Percentiles rank a stretch among this genome's conserved stretches.
phyloP scores from a whole-genome alignment of 2,888 invertebrate species.

The Barypeithes pellucidus region DNA sequence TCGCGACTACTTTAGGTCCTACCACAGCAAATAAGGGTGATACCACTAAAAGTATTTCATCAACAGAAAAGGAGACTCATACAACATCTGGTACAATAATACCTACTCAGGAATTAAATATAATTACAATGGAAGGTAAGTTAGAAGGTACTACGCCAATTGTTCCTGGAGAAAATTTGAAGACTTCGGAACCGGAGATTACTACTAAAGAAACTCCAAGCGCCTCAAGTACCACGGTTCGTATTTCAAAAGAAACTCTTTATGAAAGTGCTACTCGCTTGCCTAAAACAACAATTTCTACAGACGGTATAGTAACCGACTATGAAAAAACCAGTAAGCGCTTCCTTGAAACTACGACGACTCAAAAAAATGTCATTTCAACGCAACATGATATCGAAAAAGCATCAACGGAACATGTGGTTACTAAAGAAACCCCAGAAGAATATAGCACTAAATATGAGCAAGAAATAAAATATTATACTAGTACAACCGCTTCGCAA shows the following conservation, averaged over 20 bases:
- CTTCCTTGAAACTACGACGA: background rate
- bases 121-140: constrained; percentile 36
- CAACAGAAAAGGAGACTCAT: background rate
- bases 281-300: constrained; percentile 47
- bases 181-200: constrained; percentile 1
- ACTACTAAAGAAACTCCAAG: background rate
- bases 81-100: constrained; percentile 2
- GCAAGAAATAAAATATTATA: background rate
- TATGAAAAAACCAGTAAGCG: background rate
- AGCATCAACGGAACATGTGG: background rate
- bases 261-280: constrained; percentile 23
- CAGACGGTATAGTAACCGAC: background rate
- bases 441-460: background rate
- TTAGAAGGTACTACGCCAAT: constrained; percentile 18
- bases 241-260: background rate
- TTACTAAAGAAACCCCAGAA: background rate
- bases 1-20: constrained; percentile 12
- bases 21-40: background rate
- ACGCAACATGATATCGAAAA: background rate
- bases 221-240: background rate
- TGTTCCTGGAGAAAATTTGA: constrained; percentile 15
- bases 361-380: background rate
- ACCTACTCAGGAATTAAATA: background rate
- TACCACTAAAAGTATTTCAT: constrained; percentile 8
- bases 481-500: background rate